Evolutionary conservation across 2,797 vertebrate genomes (phyloP), one percentile per base, ranked within the genome.

Genomic region (Acanthurus lineatus): DNA sequence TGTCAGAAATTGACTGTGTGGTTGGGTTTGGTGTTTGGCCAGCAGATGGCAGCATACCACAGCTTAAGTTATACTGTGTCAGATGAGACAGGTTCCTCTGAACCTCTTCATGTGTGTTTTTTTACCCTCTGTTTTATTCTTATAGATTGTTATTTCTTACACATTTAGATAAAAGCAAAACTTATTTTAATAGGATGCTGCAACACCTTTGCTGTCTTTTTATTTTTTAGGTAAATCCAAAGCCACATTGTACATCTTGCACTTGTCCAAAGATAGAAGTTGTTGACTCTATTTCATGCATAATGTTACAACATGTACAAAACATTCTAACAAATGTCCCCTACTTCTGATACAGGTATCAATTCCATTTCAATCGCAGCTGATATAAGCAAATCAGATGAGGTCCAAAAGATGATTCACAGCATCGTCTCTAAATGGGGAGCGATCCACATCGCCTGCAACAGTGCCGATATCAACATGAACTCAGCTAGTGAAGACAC

Each of bases 401-500:
- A 96, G 49, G 92, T 95, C 73, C 94, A 94, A 74, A 91, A 86
- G 87, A 92, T 95, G 83, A 90, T 96, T 60, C 93, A 94, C 56
- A 48, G 19, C 11, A 81, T 97, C 0, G 77, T 96, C 57, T 91
- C 93, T 53, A 95, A 90, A 88, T 96, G 95, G 95, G 96, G 94
- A 67, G 86, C 85, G 1, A 65, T 97, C 68, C 89, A 96, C 85
- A 93, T 96, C 0, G 93, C 90, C 0, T 96, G 95, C 79, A 97
- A 96, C 94, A 96, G 95, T 0, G 95, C 96, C 0, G 94, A 91
- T 52, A 92, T 97, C 92, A 96, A 97, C 66, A 93, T 94, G 92
- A 97, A 96, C 89, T 96, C 95, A 17, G 92, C 94, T 25, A 96
- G 95, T 2, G 95, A 96, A 77, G 91, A 95, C n/a, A 96, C 95